Conservation (phyloP, 2,888 invertebrate species). For the Nemapogon koenigi region DNA sequence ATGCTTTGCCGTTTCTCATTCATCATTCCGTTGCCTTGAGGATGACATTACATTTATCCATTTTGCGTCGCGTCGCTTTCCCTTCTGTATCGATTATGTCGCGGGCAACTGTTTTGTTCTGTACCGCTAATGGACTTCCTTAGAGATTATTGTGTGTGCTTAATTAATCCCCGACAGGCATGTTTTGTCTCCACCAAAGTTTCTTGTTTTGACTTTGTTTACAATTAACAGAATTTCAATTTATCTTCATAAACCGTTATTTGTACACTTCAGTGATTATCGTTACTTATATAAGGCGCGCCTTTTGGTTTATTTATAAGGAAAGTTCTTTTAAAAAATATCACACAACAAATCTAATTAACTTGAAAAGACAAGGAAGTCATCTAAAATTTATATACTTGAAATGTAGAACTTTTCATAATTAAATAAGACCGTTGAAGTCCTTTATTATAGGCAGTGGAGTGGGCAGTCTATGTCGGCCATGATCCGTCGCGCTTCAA, state of each 20-base stretch:
- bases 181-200: constrained; percentile 8
- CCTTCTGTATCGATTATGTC: constrained; percentile 16
- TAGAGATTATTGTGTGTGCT: constrained; percentile 11
- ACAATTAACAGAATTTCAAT: constrained; percentile 8
- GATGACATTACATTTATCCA: constrained; percentile 24
- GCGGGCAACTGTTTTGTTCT: constrained; percentile 20
- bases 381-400: no score
- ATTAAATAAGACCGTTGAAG: no score
- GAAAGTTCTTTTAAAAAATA: no score
- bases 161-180: constrained; percentile 18
- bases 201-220: constrained; percentile 7
- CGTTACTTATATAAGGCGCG: no score
- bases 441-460: no score
- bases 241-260: constrained; percentile 9
- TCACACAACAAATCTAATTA: no score
- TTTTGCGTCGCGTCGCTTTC: constrained; percentile 9
- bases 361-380: no score
- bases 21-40: constrained; percentile 25
- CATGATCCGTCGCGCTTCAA: background rate
- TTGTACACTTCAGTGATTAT: no score
- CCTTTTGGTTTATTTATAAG: no score
- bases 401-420: no score
- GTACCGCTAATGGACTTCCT: constrained; percentile 19
- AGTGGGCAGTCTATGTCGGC: constrained; percentile 2
- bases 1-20: constrained; percentile 20